Base-by-base conservation (phyloP, 2,113 vertebrate species). In the Todiramphus saurophagus region DNA sequence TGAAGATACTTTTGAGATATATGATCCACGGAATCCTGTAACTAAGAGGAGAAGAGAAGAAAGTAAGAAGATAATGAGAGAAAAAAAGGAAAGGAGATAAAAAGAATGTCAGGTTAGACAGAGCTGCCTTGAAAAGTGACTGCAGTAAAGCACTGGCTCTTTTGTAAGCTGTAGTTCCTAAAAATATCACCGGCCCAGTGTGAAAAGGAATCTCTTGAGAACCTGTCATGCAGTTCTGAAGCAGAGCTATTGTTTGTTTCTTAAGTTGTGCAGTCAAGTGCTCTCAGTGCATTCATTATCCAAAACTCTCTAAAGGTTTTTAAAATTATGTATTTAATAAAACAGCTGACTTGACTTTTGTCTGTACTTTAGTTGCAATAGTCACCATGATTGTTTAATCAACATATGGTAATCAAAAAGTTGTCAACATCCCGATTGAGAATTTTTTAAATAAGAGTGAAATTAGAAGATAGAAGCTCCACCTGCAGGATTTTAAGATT, bases 1-100 rank as follows among this genome's bases (percentile, higher is more conserved):
- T 94, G 99, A 99, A 97, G 99, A 99, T 94, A 99, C 99, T 1
- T 99, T 99, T 56, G 99, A 99, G 98, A 99, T 99, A 98, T 98
- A 99, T 84, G 99, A 99, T 97, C 99, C 99, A 11, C 98, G 99
- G 44, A 99, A 99, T 97, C 99, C 99, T 35, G 99, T 99, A 97
- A 99, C 99, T 87, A 99, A 99, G 93, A 98, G 99, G 30, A 97
- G 99, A 79, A 97, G 99, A 86, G 99, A 99, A 98, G 99, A 99
- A 98, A 99, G 99, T 98, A 99, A 99, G 98, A 99, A 99, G 97
- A 98, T 99, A 96, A 97, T 99, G 98, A 99, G 98, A 97, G 99
- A 99, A 97, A 99, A 99, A 98, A 99, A 99, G 94, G 98, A 99
- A 96, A 98, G 98, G 96, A 95, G 98, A 98, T 98, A 96, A 98